Evolutionary conservation across 1,140 invertebrate genomes (phyloP), one percentile per base, ranked within the genome.

Genomic region (Bactericera cockerelli): DNA sequence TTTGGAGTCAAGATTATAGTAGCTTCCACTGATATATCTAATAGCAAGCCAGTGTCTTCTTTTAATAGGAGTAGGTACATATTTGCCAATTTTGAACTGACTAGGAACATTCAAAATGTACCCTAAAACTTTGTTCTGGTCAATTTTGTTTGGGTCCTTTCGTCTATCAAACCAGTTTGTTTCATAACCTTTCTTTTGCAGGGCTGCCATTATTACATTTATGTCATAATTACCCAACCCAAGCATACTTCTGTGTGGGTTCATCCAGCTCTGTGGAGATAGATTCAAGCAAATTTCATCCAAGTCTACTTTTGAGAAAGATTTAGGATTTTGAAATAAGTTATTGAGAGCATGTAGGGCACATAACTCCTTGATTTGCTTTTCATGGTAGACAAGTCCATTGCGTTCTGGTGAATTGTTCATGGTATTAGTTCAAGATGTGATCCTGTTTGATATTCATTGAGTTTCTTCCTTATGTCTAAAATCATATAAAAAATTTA

Each of bases 191-290:
- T 84, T 86, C 58, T 76, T 78, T 68, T 93, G 87, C 22, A 98
- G 70, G 2, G 93, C 93, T 60, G 87, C 84, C 86, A 96, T 96
- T 21, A 98, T 86, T 28, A 98, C 93, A 79, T 98, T 98, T 21
- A 98, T 87, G 74, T 98, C 94, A 79, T 97, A 98, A 73, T 98
- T 97, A 19, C 94, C 94, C 13, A 95, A 74, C 11, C 93, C 93
- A 58, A 98, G 72, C 59, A 93, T 72, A 16, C 91, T 95, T 67
- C 87, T 84, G 70, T 98, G 93, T 26, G 94, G 93, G 76, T 98
- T 98, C 56, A 89, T 83, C 84, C 85, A 88, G 8, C 83, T 80
- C 72, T 88, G 81, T 31, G 93, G 92, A 53, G 83, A 85, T 49
- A 88, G 69, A 39, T 78, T 77, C 61, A 83, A 79, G 70, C 90